A percentile compares a stretch with the other conserved stretches of the same genome.
These are phyloP conservation scores for Aix galericulata DNA, from an alignment of 2,113 vertebrate genomes.

Conservation along the genomic window DNA sequence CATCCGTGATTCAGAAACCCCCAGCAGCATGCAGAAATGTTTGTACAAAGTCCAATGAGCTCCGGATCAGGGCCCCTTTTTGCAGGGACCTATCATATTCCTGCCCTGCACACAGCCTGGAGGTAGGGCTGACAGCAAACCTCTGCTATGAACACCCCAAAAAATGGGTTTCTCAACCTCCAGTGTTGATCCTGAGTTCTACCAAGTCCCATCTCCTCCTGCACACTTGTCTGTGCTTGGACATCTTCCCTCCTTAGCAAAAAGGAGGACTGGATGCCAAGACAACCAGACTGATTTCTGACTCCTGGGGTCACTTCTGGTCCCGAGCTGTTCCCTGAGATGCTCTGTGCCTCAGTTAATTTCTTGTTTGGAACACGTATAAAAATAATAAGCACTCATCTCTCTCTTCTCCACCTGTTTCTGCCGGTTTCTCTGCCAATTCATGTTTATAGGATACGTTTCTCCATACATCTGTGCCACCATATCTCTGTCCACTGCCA, in stretches of 20 bases:
- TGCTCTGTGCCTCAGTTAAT: neutral
- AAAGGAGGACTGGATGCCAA: neutral
- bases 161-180: neutral
- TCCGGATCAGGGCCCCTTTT: accelerated
- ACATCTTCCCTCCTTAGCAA: neutral
- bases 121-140: neutral
- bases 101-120: neutral
- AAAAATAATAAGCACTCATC: neutral
- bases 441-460: neutral
- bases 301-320: neutral
- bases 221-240: no score
- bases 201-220: neutral
- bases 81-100: neutral
- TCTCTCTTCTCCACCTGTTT: neutral
- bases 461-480: neutral
- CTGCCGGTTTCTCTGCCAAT: neutral
- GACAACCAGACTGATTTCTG: neutral
- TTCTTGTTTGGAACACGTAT: neutral
- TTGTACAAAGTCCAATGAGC: accelerated
- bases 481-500: neutral
- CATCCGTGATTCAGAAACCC: neutral
- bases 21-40: neutral
- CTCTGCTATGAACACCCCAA: neutral
- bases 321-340: neutral
- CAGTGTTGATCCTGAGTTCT: neutral